Percentiles rank a stretch among this genome's conserved stretches.
These are phyloP conservation scores for Pentamera pediparva DNA, from an alignment of 53 echinoderm and acorn worm species.

Conservation along the genomic window DNA sequence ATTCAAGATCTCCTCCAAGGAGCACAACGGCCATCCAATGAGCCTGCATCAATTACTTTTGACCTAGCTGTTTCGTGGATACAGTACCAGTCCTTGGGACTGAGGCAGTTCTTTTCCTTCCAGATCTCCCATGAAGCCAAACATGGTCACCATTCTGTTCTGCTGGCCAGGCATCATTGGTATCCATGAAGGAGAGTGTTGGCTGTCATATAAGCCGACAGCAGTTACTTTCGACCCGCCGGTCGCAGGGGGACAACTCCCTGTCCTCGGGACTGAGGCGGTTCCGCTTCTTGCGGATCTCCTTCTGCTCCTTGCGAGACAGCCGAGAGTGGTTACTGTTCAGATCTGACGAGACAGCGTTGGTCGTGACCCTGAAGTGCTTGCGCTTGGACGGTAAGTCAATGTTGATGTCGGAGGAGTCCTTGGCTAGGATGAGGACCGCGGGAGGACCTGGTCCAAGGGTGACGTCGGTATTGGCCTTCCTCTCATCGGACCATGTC, in stretches of 20 bases:
- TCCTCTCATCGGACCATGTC: slow-evolving; percentile 60
- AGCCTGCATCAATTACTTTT: too few species aligned
- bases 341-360: slow-evolving; percentile 62
- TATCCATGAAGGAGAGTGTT: too few species aligned
- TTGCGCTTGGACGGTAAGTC: slow-evolving; percentile 76
- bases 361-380: slow-evolving; percentile 61
- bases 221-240: slow-evolving; percentile 76
- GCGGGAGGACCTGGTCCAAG: slow-evolving; percentile 37
- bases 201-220: slow-evolving; percentile 73
- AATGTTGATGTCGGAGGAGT: slow-evolving; percentile 76
- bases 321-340: slow-evolving; percentile 65
- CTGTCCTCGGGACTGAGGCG: slow-evolving; percentile 68
- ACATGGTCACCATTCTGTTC: too few species aligned
- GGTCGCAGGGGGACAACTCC: slow-evolving; percentile 38
- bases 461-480: slow-evolving; percentile 63
- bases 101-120: too few species aligned
- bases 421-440: slow-evolving; percentile 21
- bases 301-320: slow-evolving; percentile 48
- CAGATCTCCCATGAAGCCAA: too few species aligned
- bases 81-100: too few species aligned
- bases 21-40: too few species aligned
- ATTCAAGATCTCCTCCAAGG: too few species aligned
- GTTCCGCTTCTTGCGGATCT: slow-evolving; percentile 87
- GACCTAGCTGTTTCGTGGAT: too few species aligned
- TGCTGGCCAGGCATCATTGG: too few species aligned